These are phyloP conservation scores for Ischnus inquisitorius DNA, from an alignment of 2,888 invertebrate genomes.

Conservation along the genomic window DNA sequence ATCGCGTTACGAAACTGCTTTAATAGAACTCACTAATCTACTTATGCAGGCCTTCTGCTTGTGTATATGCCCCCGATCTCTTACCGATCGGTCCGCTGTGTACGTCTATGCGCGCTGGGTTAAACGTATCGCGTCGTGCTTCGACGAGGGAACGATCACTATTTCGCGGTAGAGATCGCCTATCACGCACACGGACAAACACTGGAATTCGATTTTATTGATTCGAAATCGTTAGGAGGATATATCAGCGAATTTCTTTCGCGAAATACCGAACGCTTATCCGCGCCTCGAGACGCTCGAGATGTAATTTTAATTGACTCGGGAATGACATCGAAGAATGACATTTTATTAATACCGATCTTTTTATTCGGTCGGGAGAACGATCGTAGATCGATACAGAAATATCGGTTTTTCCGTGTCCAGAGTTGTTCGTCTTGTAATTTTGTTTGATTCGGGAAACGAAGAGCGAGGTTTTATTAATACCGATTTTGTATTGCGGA, in stretches of 20 bases:
- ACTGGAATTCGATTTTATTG: slow-evolving; percentile 58
- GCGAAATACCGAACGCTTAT: slow-evolving; percentile 12
- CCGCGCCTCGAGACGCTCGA: background rate
- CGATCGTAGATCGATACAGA: no score
- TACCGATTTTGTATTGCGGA: no score
- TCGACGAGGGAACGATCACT: slow-evolving; percentile 62
- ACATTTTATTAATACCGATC: no score
- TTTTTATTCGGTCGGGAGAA: no score
- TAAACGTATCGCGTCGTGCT: slow-evolving; percentile 60
- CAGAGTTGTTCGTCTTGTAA: slow-evolving; percentile 13
- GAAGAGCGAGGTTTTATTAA: background rate
- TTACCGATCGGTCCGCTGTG: slow-evolving; percentile 16
- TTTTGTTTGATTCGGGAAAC: slow-evolving; percentile 28
- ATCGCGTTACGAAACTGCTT: slow-evolving; percentile 72
- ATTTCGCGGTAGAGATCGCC: slow-evolving; percentile 57
- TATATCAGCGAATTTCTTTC: slow-evolving; percentile 9
- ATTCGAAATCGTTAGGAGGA: slow-evolving; percentile 51
- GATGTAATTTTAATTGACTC: slow-evolving; percentile 38
- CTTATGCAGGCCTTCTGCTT: slow-evolving; percentile 62
- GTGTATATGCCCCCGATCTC: slow-evolving; percentile 27
- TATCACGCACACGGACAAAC: slow-evolving; percentile 31
- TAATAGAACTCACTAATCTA: slow-evolving; percentile 72
- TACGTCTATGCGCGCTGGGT: slow-evolving; percentile 30
- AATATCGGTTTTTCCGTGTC: background rate
- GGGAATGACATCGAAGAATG: background rate